A percentile compares a stretch with the other conserved stretches of the same genome.
phyloP scores from a whole-genome alignment of 2,888 invertebrate genomes.

The Melangyna quadrimaculata region DNA sequence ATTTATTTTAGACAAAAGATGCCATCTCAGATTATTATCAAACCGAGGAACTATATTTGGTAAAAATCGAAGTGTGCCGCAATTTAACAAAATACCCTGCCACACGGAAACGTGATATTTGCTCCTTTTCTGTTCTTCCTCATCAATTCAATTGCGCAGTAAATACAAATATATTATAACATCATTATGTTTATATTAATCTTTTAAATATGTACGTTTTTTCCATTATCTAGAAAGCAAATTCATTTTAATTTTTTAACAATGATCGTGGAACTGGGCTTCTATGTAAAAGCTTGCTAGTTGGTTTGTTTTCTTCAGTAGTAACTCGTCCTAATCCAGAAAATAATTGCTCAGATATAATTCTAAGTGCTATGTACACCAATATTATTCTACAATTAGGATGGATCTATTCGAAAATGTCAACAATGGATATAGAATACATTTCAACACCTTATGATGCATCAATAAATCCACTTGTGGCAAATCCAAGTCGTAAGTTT shows the following conservation, averaged over 20 bases:
- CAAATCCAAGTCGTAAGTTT: conserved; percentile 33
- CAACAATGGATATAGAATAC: conserved; percentile 65
- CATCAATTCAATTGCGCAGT: conserved; percentile 70
- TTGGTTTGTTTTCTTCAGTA: conserved; percentile 72
- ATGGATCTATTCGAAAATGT: conserved; percentile 73
- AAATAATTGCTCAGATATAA: conserved; percentile 65
- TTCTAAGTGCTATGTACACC: conserved; percentile 70
- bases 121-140: conserved; percentile 72
- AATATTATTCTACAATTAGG: conserved; percentile 69
- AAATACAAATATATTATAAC: conserved; percentile 12
- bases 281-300: conserved; percentile 69
- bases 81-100: conserved; percentile 33
- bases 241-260: conserved; percentile 58
- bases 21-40: conserved; percentile 64
- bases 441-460: conserved; percentile 58
- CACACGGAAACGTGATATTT: conserved; percentile 71
- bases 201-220: not conserved
- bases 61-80: conserved; percentile 64
- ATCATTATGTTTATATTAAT: not conserved
- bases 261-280: conserved; percentile 73
- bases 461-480: conserved; percentile 26
- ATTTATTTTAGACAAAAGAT: conserved; percentile 18
- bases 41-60: conserved; percentile 65
- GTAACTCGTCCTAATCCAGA: conserved; percentile 44
- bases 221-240: conserved; percentile 61